Conservation (phyloP, 2,888 invertebrate species). For the Mythimna ferrago region DNA sequence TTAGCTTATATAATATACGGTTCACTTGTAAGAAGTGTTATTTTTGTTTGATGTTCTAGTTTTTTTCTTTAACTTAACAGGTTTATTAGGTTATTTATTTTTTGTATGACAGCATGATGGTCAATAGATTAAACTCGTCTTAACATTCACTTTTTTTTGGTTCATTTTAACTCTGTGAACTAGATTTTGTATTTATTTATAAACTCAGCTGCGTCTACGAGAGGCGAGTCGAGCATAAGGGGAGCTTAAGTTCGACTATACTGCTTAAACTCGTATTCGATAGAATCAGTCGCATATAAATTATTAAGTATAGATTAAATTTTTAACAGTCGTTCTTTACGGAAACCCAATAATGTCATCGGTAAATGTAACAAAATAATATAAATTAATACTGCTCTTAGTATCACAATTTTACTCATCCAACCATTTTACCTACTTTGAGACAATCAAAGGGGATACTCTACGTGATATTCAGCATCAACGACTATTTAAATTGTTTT, state of each 20-base stretch:
- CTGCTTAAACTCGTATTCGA: too few relatives aligned
- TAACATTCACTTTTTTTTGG: neutral
- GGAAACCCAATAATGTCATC: constrained; percentile 19
- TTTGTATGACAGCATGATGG: neutral
- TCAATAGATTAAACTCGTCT: neutral
- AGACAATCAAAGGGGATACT: neutral
- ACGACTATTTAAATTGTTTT: neutral
- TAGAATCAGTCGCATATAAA: neutral
- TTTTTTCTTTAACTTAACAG: constrained; percentile 23
- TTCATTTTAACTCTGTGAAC: too few relatives aligned
- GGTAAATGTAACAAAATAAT: constrained; percentile 12
- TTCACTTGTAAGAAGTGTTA: constrained; percentile 13
- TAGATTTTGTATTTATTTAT: too few relatives aligned
- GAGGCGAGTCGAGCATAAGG: too few relatives aligned
- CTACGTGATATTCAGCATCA: constrained; percentile 22
- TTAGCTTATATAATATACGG: constrained; percentile 39
- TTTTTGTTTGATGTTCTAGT: constrained; percentile 36
- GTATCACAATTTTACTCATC: neutral
- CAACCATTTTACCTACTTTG: neutral
- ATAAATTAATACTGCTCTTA: too few relatives aligned
- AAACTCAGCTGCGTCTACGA: too few relatives aligned
- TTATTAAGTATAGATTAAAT: neutral
- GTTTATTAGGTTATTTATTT: neutral
- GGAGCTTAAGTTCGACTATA: too few relatives aligned
- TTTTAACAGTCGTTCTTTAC: neutral